Conservation (phyloP, 2,888 invertebrate genomes). For the Nysson spinosus region DNA sequence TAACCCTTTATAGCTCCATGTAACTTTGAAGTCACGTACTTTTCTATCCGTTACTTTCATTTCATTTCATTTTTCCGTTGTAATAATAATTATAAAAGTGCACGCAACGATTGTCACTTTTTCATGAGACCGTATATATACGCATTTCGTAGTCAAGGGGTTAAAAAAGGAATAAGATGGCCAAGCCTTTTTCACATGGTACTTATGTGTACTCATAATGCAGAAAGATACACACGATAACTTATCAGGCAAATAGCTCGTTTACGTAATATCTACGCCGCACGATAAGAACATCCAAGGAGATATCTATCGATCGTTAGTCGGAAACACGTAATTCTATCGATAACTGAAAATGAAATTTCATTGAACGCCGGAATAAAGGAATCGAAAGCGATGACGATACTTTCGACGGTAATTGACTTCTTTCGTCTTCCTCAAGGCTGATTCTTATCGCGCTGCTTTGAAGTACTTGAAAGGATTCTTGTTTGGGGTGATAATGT, state of each 20-base stretch:
- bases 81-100: too few species aligned
- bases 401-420: slow-evolving; percentile 29
- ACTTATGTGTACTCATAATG: background rate
- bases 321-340: slow-evolving; percentile 18
- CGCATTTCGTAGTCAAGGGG: too few species aligned
- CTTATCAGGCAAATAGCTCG: slow-evolving; percentile 25
- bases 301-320: slow-evolving; percentile 33
- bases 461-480: background rate
- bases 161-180: too few species aligned
- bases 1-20: too few species aligned
- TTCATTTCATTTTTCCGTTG: too few species aligned
- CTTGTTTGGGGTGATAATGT: slow-evolving; percentile 1
- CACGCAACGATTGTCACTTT: too few species aligned
- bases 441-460: slow-evolving; percentile 9
- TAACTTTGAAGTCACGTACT: too few species aligned
- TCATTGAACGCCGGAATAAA: slow-evolving; percentile 25
- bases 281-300: slow-evolving; percentile 26
- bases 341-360: slow-evolving; percentile 35
- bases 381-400: slow-evolving; percentile 24
- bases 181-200: background rate
- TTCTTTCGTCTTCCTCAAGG: slow-evolving; percentile 13
- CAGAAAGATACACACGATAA: background rate
- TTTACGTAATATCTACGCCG: slow-evolving; percentile 38
- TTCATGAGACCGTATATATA: too few species aligned
- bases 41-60: too few species aligned